Base-by-base conservation (phyloP, 2,113 vertebrate genomes). In the Sinocyclocheilus anophthalmus region DNA sequence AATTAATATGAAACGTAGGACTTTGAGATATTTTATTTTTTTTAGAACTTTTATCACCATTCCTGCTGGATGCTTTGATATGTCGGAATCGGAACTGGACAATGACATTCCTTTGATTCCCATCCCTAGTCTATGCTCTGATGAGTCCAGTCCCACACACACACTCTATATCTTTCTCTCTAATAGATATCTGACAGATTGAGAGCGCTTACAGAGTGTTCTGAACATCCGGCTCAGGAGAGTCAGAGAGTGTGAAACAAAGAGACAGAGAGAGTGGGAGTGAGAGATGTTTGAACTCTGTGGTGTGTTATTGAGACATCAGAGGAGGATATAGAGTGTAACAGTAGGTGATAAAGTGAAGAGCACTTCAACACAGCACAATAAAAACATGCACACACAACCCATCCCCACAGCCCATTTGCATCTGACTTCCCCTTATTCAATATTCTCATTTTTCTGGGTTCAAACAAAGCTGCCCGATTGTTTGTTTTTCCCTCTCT, bases 151-250 rank as follows among this genome's bases (percentile, higher is more conserved):
- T 45, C 37, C 6, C 30, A 73, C 37, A 72, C 24, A 9, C 11
- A 14, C 48, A 70, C 42, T 20, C 63, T 26, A 22, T 72, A 50
- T 20, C 22, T 67, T 26, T 81, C 39, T 24, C 14, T 53, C 30
- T 81, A 81, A 77, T 76, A 85, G 24, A 80, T 42, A 37, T 84
- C 89, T 94, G 94, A 93, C 94, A 94, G 92, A 94, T 94, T 94
- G 92, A 94, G 93, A 94, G 91, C 93, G 93, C 89, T 53, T 92
- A 92, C 88, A 82, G 24, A 86, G 92, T 90, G 91, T 89, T 90
- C 83, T 92, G 92, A 94, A 93, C 93, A 92, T 92, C 91, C 88
- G 33, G 45, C 90, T 91, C 82, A 76, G 81, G 88, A 91, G 89
- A 90, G 10, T 24, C 87, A 87, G 85, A 89, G 86, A 90, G 89